Evolutionary conservation across 2,797 vertebrate genomes (phyloP), one percentile per base, ranked within the genome.

Genomic region (Miichthys miiuy): DNA sequence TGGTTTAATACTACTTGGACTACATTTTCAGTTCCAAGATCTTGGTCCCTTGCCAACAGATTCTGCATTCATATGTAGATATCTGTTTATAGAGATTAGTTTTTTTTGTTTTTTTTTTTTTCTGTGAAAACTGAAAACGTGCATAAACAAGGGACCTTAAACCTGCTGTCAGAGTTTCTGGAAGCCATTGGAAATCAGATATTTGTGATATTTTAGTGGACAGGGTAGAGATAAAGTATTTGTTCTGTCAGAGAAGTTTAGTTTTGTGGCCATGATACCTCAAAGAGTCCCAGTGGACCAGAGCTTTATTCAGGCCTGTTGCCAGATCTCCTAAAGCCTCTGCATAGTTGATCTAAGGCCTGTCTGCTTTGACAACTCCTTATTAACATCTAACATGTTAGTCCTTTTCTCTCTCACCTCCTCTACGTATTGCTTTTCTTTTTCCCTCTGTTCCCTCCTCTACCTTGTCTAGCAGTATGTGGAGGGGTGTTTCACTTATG

Each of bases 351-450:
- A 90, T 89, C 68, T 72, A 88, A 77, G 71, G 67, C 72, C 79
- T 84, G 67, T 90, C 79, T 83, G 77, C 82, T 85, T 72, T 90
- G 85, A 90, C 89, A 90, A 87, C 78, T 89, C 75, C 87, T 89
- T 89, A 85, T 91, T 89, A 92, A 81, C 89, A 82, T 88, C 77
- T 44, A 73, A 63, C 80, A 68, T 68, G 82, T 87, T 83, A 82
- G 77, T 83, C 74, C 79, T 86, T 80, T 65, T 52, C 61, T 65
- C 72, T 48, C 66, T 73, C 30, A 38, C 60, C 34, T 48, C 47
- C n/a, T n/a, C 58, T 44, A 8, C 48, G 25, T 72, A n/a, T 41
- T 48, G 61, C 17, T 17, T 63, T 64, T 52, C 14, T 46, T n/a
- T n/a, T 67, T 25, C 23, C 54, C 63, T 38, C 38, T 51, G 27